Conservation (phyloP, 1,140 invertebrate species). For the Cryptotermes secundus region DNA sequence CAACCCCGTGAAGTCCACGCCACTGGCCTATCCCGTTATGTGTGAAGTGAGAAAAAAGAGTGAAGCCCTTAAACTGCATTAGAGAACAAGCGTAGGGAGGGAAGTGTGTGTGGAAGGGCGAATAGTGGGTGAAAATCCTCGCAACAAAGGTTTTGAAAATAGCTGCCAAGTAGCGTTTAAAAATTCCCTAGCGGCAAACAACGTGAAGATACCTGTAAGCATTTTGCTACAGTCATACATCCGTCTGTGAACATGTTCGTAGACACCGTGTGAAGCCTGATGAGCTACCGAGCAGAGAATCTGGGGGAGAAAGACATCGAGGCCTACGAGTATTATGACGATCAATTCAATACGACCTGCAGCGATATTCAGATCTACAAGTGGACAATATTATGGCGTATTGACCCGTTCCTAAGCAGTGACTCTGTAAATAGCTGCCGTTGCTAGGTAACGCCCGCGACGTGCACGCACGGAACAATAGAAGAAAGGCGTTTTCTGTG, state of each 20-base stretch:
- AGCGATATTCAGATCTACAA: too few species aligned
- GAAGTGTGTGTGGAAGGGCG: background rate
- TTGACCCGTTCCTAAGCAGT: too few species aligned
- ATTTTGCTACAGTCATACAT: too few species aligned
- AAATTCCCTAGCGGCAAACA: conserved; percentile 23
- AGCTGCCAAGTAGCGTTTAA: conserved; percentile 22
- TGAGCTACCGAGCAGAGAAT: too few species aligned
- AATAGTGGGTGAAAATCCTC: background rate
- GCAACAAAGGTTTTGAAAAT: conserved; percentile 14
- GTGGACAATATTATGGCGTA: too few species aligned
- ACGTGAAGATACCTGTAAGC: background rate
- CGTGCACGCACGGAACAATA: too few species aligned
- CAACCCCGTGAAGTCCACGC: background rate
- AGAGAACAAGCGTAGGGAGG: background rate
- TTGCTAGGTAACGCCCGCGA: too few species aligned
- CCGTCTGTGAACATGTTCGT: background rate
- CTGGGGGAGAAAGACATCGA: too few species aligned
- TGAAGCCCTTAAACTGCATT: background rate
- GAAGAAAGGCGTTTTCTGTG: too few species aligned
- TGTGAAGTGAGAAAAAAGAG: background rate
- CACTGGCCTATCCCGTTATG: background rate
- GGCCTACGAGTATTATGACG: too few species aligned
- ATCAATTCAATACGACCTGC: too few species aligned
- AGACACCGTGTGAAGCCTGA: background rate
- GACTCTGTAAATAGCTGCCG: too few species aligned